Base-by-base conservation (phyloP, 1,140 invertebrate genomes). In the Cecropterus lyciades region DNA sequence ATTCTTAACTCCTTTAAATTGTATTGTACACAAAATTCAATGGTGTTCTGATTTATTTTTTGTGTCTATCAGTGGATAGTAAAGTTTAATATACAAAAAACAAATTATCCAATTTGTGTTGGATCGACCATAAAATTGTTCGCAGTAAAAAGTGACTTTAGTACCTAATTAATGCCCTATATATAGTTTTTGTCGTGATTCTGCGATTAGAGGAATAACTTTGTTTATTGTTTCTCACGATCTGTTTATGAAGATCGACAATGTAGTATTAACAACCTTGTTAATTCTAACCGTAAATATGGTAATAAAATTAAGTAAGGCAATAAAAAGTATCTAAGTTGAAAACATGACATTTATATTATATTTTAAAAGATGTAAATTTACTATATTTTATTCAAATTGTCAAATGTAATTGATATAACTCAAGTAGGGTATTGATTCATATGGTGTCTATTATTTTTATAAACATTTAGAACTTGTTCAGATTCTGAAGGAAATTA, bases 81-180 rank as follows among this genome's bases (percentile, higher is more conserved):
- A 13, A 20, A 63, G 16, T 40, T 46, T 59, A 57, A 43, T 20
- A 43, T 37, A 59, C 14, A 71, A 30, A 75, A 74, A 67, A 70
- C 56, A 69, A 79, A 75, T 67, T 62, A 56, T 59, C 55, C 77
- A 77, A 87, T 86, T 80, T 81, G 80, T 85, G 82, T 84, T 84
- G 74, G 79, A 52, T 77, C 67, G 69, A 80, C 64, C 87, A 86
- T 87, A 82, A 87, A 88, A 90, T 86, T 87, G 82, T 79, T 45
- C 14, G 45, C 37, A 17, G 40, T 73, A 87, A 87, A 86, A 86
- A 87, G 45, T 45, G 24, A 16, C 27, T 60, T 77, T 71, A 75
- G 53, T 69, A 60, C 53, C 72, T 79, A 81, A 85, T 84, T 79
- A 82, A 76, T 77, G 73, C 72, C 66, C 73, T 75, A 76, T 72